Evolutionary conservation across 2,113 vertebrate species (phyloP).

Genomic region (Salvelinus namaycush): DNA sequence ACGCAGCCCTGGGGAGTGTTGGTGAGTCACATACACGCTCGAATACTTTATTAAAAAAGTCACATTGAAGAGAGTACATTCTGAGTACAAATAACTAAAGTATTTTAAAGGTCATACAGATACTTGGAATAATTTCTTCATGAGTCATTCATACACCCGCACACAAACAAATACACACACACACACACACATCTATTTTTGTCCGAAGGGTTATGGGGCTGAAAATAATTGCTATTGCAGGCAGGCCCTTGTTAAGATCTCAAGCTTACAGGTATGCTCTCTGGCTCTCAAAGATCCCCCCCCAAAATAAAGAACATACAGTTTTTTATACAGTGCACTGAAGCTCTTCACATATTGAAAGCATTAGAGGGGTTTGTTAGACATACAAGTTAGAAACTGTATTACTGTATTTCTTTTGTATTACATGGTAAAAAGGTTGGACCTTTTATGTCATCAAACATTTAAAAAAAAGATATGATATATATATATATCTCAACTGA

Average conservation of each 20-base stretch:
- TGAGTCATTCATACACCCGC: background rate
- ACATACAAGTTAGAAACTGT: background rate
- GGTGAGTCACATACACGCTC: conserved; percentile 60
- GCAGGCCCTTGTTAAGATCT: background rate
- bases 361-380: background rate
- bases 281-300: background rate
- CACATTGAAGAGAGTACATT: background rate
- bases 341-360: too few relatives aligned
- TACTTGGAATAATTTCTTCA: background rate
- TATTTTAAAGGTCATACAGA: background rate
- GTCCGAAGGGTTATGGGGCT: background rate
- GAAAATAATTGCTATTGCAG: background rate
- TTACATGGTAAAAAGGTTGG: background rate
- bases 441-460: background rate
- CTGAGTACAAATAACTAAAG: background rate
- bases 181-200: background rate
- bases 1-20: conserved; percentile 76
- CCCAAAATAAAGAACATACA: background rate
- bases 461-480: too few relatives aligned
- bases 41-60: background rate
- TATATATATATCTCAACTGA: background rate
- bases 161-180: background rate
- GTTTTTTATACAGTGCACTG: too few relatives aligned
- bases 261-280: background rate
- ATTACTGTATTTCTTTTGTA: background rate